Evolutionary conservation across 2,888 invertebrate species (phyloP).

Genomic region (Amphimallon solstitiale): DNA sequence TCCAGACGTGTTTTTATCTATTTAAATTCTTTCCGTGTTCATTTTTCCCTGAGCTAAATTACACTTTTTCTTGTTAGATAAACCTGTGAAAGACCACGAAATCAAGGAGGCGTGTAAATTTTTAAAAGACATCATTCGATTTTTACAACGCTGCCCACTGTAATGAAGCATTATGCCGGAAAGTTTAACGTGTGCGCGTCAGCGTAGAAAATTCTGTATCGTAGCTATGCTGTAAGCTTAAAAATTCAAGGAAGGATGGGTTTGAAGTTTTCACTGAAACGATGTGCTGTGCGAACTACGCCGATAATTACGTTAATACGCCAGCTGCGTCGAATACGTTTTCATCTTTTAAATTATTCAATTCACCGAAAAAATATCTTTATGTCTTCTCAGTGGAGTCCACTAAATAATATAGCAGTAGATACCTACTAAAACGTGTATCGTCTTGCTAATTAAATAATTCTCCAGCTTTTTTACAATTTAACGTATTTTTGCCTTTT

Average conservation of each 20-base stretch:
- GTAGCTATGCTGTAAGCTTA: not conserved
- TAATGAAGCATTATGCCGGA: constrained; percentile 28
- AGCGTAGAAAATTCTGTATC: constrained; percentile 6
- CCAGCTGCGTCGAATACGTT: not conserved
- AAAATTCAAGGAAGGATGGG: constrained; percentile 10
- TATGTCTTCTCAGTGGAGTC: too few species aligned
- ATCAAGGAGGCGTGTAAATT: constrained; percentile 26
- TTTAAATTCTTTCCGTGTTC: too few species aligned
- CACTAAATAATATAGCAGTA: too few species aligned
- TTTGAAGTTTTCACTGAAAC: constrained; percentile 9
- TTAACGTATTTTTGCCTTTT: too few species aligned
- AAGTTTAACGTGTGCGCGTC: not conserved
- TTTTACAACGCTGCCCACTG: constrained; percentile 11
- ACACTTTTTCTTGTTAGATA: not conserved
- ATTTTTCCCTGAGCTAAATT: too few species aligned
- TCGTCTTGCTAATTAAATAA: too few species aligned
- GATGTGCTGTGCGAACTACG: not conserved
- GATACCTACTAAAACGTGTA: too few species aligned
- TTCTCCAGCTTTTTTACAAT: too few species aligned
- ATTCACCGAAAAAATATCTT: too few species aligned
- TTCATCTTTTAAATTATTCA: constrained; percentile 5
- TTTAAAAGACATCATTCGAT: constrained; percentile 27
- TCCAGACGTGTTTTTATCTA: too few species aligned
- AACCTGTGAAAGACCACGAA: constrained; percentile 2
- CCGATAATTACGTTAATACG: constrained; percentile 1